These are phyloP conservation scores for Guaruba guarouba DNA, from an alignment of 2,113 vertebrate genomes.

Conservation along the genomic window DNA sequence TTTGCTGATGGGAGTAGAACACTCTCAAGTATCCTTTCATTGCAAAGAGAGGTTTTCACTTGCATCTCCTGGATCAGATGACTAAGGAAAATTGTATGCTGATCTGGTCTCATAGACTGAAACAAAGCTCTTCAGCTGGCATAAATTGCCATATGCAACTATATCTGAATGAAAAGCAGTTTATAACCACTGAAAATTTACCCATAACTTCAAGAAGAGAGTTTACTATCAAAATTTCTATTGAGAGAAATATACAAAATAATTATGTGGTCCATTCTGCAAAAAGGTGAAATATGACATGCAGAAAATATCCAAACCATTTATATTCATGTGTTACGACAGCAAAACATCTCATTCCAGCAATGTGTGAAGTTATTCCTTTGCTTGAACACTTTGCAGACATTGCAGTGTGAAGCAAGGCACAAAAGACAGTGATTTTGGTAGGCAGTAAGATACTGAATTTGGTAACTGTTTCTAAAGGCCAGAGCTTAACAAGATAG, in stretches of 20 bases:
- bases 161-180: neutral
- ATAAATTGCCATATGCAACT: neutral
- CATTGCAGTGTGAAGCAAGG: neutral
- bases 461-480: neutral
- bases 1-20: conserved; percentile 27
- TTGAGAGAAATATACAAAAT: neutral
- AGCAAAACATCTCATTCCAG: neutral
- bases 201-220: neutral
- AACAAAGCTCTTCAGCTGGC: neutral
- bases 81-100: neutral
- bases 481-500: neutral
- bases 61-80: conserved; percentile 21
- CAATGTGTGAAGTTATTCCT: neutral
- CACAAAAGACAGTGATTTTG: neutral
- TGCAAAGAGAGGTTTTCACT: conserved; percentile 1
- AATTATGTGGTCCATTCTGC: neutral
- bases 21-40: neutral
- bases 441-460: neutral
- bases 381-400: neutral
- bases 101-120: neutral
- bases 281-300: neutral
- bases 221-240: neutral
- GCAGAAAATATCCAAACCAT: neutral
- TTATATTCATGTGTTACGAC: neutral
- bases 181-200: neutral